Evolutionary conservation across 1,140 invertebrate genomes (phyloP).

Genomic region (Drosophila tropicalis): DNA sequence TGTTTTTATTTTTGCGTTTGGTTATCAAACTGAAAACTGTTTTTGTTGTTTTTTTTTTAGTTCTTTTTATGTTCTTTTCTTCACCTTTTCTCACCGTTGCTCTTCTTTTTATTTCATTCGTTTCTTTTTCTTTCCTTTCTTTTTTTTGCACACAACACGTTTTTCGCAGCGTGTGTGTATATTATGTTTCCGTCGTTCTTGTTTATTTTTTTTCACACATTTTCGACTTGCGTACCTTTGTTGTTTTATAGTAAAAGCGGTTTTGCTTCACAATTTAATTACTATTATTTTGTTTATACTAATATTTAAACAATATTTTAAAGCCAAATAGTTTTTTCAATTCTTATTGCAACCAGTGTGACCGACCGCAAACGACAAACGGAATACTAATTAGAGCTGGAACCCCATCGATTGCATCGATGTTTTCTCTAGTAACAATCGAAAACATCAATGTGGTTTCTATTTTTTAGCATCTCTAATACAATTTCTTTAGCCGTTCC

Average conservation of each 20-base stretch:
- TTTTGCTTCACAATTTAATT: constrained; percentile 20
- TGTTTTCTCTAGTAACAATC: too few species aligned
- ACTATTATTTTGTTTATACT: constrained; percentile 24
- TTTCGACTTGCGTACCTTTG: constrained; percentile 65
- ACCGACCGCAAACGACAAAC: constrained; percentile 59
- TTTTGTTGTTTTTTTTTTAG: constrained; percentile 65
- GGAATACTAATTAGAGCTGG: background rate
- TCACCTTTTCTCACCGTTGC: constrained; percentile 2
- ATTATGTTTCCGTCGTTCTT: constrained; percentile 75
- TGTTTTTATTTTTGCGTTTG: constrained; percentile 60
- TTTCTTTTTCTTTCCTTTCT: constrained; percentile 43
- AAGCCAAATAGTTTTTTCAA: constrained; percentile 64
- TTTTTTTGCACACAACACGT: constrained; percentile 80
- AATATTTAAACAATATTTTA: constrained; percentile 45
- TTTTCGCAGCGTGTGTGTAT: constrained; percentile 77
- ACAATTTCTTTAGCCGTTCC: constrained; percentile 28
- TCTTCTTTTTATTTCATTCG: constrained; percentile 27
- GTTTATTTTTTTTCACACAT: constrained; percentile 64
- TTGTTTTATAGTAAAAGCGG: too few species aligned
- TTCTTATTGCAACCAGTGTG: constrained; percentile 76
- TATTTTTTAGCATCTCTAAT: background rate
- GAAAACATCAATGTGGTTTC: too few species aligned
- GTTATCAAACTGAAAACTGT: constrained; percentile 69
- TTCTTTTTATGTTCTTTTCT: constrained; percentile 51
- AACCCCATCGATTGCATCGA: too few species aligned